Percentiles rank a stretch among this genome's conserved stretches.
Evolutionary conservation across 2,888 invertebrate genomes (phyloP).

Genomic region (Microplitis deprimator): DNA sequence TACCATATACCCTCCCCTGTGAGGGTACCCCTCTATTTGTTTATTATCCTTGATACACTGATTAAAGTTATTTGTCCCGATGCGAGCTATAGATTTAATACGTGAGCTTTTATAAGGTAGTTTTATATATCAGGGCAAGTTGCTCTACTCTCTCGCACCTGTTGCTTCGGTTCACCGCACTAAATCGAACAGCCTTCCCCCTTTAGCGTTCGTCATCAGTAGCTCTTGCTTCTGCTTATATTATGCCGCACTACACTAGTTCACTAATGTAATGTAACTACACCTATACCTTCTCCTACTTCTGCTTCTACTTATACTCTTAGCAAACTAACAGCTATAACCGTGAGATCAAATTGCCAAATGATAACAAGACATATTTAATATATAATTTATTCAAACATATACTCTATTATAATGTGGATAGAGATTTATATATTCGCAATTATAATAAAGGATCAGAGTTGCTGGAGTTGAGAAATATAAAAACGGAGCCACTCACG

Average conservation of each 20-base stretch:
- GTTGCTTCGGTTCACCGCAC: conserved; percentile 69
- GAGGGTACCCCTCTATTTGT: too few relatives aligned
- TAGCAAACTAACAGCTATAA: conserved; percentile 15
- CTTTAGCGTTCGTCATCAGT: conserved; percentile 7
- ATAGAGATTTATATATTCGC: neutral
- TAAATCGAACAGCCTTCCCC: conserved; percentile 65
- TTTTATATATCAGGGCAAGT: conserved; percentile 59
- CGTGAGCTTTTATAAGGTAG: conserved; percentile 66
- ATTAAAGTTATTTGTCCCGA: conserved; percentile 57
- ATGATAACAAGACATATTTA: neutral
- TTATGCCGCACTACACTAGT: neutral
- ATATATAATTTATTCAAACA: conserved; percentile 1
- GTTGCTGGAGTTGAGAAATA: neutral
- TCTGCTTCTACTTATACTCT: neutral
- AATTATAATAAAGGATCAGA: neutral
- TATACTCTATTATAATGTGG: too few relatives aligned
- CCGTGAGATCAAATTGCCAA: conserved; percentile 33
- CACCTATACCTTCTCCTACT: conserved; percentile 6
- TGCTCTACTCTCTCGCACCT: conserved; percentile 61
- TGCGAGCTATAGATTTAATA: conserved; percentile 60
- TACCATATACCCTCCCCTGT: too few relatives aligned
- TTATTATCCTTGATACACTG: too few relatives aligned
- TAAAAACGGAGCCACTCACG: conserved; percentile 63
- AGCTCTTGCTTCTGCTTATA: conserved; percentile 8
- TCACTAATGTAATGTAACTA: conserved; percentile 13